Conservation (phyloP, 2,113 vertebrate genomes). For the Gobio gobio region DNA sequence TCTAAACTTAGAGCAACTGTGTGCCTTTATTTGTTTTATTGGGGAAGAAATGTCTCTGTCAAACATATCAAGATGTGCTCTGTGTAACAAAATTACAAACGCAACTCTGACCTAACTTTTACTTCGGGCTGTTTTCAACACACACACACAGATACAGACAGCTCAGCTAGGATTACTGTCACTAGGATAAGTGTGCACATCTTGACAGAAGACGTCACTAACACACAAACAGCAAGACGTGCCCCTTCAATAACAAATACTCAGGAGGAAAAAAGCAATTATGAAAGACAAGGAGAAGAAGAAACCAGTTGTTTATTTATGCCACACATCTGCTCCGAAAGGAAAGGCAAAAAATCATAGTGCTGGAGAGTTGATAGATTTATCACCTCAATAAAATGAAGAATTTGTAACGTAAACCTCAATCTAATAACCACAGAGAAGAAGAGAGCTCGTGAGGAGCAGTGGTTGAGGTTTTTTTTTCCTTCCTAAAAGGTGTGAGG, state of each 20-base stretch:
- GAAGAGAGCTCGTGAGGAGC: conserved; percentile 64
- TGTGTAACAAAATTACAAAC: conserved; percentile 64
- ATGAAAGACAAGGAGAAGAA: conserved; percentile 54
- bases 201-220: conserved; percentile 65
- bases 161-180: conserved; percentile 75
- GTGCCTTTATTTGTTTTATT: conserved; percentile 12
- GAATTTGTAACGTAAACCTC: conserved; percentile 68
- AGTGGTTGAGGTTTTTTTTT: conserved; percentile 51
- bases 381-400: conserved; percentile 75
- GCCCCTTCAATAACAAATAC: conserved; percentile 68
- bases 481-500: conserved; percentile 67
- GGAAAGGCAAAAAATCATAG: conserved; percentile 48
- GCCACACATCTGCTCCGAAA: conserved; percentile 58
- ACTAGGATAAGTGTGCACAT: conserved; percentile 60
- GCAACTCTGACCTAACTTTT: conserved; percentile 62
- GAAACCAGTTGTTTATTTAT: conserved; percentile 73
- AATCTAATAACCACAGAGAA: conserved; percentile 66
- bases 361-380: conserved; percentile 71
- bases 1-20: conserved; percentile 8
- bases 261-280: conserved; percentile 30
- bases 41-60: conserved; percentile 58
- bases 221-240: conserved; percentile 68
- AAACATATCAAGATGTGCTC: conserved; percentile 66
- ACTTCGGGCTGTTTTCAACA: conserved; percentile 71
- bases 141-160: conserved; percentile 44